Percentiles rank a stretch among this genome's conserved stretches.
These are phyloP conservation scores for Acrocephalus arundinaceus DNA, from an alignment of 2,113 vertebrate species.

Conservation along the genomic window DNA sequence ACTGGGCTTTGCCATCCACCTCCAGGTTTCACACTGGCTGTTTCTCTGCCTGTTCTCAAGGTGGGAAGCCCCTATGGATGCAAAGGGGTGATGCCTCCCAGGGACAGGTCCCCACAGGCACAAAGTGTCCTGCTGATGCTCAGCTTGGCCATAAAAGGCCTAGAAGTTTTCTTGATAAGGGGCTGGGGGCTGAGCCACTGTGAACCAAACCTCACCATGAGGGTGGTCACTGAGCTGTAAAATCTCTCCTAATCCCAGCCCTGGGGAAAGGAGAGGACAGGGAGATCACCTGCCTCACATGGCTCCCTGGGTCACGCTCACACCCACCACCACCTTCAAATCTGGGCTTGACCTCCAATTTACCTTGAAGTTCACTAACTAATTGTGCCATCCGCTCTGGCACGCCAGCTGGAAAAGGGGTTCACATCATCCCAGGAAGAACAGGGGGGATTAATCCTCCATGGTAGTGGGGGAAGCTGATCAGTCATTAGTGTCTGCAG, in stretches of 20 bases:
- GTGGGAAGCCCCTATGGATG: neutral
- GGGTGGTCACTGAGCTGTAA: conserved; percentile 19
- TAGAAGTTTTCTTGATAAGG: neutral
- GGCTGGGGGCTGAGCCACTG: neutral
- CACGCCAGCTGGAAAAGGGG: neutral
- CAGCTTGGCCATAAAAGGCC: neutral
- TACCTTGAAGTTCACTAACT: conserved; percentile 23
- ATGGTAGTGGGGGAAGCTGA: rapidly evolving
- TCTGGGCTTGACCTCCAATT: conserved; percentile 60
- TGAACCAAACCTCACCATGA: neutral
- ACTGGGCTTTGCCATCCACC: neutral
- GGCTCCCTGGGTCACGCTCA: neutral
- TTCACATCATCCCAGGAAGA: neutral
- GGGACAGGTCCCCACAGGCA: rapidly evolving
- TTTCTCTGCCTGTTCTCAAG: neutral
- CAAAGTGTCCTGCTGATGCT: rapidly evolving
- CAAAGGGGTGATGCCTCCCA: neutral
- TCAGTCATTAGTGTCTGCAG: rapidly evolving
- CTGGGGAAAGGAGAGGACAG: conserved; percentile 13
- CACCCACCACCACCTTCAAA: conserved; percentile 33
- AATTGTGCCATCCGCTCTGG: neutral
- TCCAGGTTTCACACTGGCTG: neutral
- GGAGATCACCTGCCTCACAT: conserved; percentile 49
- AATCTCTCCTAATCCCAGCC: conserved; percentile 56
- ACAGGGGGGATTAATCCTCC: neutral